Base-by-base conservation (phyloP, 1,140 invertebrate species). In the Euschistus heros region DNA sequence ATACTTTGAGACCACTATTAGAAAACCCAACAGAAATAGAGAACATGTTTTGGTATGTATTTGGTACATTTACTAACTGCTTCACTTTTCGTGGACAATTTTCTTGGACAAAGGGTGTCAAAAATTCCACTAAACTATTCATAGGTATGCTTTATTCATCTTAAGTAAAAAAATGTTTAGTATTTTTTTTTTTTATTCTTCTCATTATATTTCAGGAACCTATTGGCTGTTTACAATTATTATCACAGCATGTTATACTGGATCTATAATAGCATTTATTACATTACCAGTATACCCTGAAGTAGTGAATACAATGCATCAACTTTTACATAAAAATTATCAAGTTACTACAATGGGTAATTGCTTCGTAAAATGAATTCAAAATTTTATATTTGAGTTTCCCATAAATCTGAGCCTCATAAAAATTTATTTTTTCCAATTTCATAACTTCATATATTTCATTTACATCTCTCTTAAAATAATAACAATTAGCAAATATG, bases 211-310 rank as follows among this genome's bases (percentile, higher is more conserved):
- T 37, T 65, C 66, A 85, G 84, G 82, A 47, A 81, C 83, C 69
- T 89, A 89, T 71, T 89, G 87, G 87, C 72, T 87, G 2, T 89
- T 89, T 69, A 88, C 86, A 2, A 88, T 88, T 26, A 88, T 89
- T 20, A 84, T 88, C 65, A 88, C 86, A 0, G 84, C 86, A 30
- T 86, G 85, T 70, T 89, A 89, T 68, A 88, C 86, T 2, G 85
- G 86, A 24, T 87, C 84, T 8, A 88, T 89, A 26, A 88, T 89
- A 72, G 86, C 86, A 0, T 89, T 88, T 73, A 86, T 89, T 17
- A 88, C 86, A 4, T 73, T 89, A 62, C 86, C 86, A 0, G 77
- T 82, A 0, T 86, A 81, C 75, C 86, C 86, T 2, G 78, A 80
- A 22, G 84, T 84, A 0, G 77, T 87, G 3, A 86, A 89, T 70